Evolutionary conservation across 2,888 invertebrate genomes (phyloP), one percentile per base, ranked within the genome.

Genomic region (Lottia scabra): DNA sequence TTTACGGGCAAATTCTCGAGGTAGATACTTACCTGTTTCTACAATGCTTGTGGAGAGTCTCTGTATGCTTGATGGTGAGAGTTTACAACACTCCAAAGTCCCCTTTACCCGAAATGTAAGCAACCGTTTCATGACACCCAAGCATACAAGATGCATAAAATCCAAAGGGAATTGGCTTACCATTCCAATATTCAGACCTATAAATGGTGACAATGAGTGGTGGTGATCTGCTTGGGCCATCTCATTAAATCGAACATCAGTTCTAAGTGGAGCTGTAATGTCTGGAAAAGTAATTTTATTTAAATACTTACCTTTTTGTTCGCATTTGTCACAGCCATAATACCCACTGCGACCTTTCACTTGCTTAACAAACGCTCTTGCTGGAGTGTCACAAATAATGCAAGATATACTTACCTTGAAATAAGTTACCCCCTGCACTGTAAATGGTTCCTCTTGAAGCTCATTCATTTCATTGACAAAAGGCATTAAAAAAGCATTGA

Each of bases 241-340:
- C 26, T 74, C 71, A 67, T 72, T 64, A 69, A 80, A 79, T 10
- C 43, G 10, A 26, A 30, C 65, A 67, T 68, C 65, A 0, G 68
- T 74, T 48, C 75, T 23, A 16, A 15, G 16, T 5, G 68, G 56
- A 16, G 38, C 10, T n/a, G 16, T 16, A 13, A 63, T 62, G 13
- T 5, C 63, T 16, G 68, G 68, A 68, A 68, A 68, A 13, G 77
- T 75, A 68, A 75, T 74, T 62, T 74, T 75, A n/a, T 72, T 71
- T 30, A 30, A 30, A 66, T 71, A 76, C 6, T 13, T 30, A 5
- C 80, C 77, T 63, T 62, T 71, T 67, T 76, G 72, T 2, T 15
- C 63, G 77, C 84, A 87, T 72, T 80, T 82, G n/a, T 83, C 82
- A 78, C 85, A 85, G 16, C 83, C 82, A 77, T 77, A 75, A 78